Base-by-base conservation (phyloP, 2,797 vertebrate genomes). In the Danionella dracula region DNA sequence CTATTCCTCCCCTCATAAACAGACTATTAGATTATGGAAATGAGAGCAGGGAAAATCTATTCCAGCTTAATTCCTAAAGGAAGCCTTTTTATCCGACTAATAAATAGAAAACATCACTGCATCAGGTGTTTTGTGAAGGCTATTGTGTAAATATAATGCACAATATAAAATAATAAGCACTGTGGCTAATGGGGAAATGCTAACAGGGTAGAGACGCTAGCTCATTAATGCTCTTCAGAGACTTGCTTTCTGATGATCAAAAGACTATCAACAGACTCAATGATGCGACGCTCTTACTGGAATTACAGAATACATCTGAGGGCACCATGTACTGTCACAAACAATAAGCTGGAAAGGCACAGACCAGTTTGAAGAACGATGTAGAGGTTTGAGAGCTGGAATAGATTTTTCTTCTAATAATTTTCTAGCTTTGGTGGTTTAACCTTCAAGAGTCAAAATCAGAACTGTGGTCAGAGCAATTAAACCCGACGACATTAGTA, bases 21-120 rank as follows among this genome's bases (percentile, higher is more conserved):
- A 82, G 62, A 79, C 81, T 79, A 89, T 88, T 88, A 83, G 81
- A 87, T 88, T 89, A 87, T 88, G 87, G 75, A 86, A 88, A 89
- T 86, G 83, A 86, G 79, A 42, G 75, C 23, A 53, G 84, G 70
- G 78, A 66, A 79, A 80, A 82, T 83, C 84, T 80, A 79, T 82
- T 83, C 76, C 71, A 40, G 23, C 80, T 82, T 87, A 87, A 87
- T 90, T 89, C 81, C 86, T 83, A 86, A 85, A 77, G 83, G 86
- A 83, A 87, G 81, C 76, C 80, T 21, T 87, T 87, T 89, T 84
- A 89, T 89, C 86, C 85, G 81, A 83, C 79, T 85, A 86, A 87
- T 87, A 87, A 84, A 87, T 85, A 86, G 85, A 85, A 84, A 67
- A 76, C 46, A 67, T 62, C 34, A 41, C 41, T 23, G 58, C 70